Conservation (phyloP, 1,140 invertebrate species). For the Philaenus spumarius region DNA sequence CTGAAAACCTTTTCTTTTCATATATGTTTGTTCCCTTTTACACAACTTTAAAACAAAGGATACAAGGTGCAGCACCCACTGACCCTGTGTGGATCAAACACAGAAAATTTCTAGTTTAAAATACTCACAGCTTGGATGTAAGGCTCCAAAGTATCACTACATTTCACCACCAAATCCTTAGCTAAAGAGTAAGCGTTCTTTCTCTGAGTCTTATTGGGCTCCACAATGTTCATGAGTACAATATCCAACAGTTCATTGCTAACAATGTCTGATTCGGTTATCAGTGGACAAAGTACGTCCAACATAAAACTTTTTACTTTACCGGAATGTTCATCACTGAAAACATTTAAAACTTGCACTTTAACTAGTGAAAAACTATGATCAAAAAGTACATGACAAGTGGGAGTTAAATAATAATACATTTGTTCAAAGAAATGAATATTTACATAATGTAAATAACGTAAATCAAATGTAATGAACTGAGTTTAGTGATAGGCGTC, state of each 20-base stretch:
- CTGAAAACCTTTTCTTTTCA: too few species aligned
- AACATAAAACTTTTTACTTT: constrained; percentile 97
- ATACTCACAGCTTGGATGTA: constrained; percentile 84
- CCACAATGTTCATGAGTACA: constrained; percentile 90
- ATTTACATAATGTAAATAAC: too few species aligned
- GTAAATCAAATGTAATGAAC: too few species aligned
- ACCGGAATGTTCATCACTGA: constrained; percentile 87
- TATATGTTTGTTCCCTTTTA: too few species aligned
- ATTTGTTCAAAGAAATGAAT: too few species aligned
- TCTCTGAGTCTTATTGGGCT: constrained; percentile 87
- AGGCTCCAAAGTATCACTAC: constrained; percentile 84
- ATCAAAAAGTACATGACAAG: too few species aligned
- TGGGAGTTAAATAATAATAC: too few species aligned
- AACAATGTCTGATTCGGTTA: constrained; percentile 91
- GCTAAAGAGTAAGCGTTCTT: constrained; percentile 88
- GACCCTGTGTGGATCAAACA: too few species aligned
- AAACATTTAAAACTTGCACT: too few species aligned
- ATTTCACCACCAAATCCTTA: constrained; percentile 86
- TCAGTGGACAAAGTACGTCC: constrained; percentile 87
- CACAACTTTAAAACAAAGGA: not conserved
- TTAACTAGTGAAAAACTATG: too few species aligned
- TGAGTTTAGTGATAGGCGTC: too few species aligned
- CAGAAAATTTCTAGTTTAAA: too few species aligned
- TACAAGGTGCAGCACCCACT: not conserved
- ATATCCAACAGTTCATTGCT: constrained; percentile 91